phyloP scores from a whole-genome alignment of 2,797 vertebrate species.

The Distichodus sexfasciatus region DNA sequence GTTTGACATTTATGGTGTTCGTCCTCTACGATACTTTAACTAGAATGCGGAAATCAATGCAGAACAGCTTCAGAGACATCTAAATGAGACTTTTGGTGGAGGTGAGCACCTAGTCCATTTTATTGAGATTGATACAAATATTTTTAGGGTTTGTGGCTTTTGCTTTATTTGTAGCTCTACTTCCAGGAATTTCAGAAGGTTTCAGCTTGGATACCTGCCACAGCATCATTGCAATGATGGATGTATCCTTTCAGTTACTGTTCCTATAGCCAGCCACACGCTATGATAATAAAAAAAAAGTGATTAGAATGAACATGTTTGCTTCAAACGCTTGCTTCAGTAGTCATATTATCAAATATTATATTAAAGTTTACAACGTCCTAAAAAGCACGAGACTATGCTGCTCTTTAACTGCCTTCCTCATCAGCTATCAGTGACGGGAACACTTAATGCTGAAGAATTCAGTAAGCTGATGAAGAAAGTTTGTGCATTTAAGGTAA shows the following conservation, averaged over 20 bases:
- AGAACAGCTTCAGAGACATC: slow-evolving; percentile 36
- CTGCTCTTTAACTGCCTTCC: slow-evolving; percentile 24
- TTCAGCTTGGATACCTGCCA: slow-evolving; percentile 72
- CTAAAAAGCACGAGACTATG: not conserved
- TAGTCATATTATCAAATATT: not conserved
- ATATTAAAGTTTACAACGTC: not conserved
- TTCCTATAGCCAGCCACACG: not conserved
- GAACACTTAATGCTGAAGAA: slow-evolving; percentile 39
- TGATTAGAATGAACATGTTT: too few relatives aligned
- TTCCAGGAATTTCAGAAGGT: slow-evolving; percentile 14
- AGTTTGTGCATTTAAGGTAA: slow-evolving; percentile 37
- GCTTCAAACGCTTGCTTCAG: not conserved
- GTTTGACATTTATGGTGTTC: too few relatives aligned
- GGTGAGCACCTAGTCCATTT: slow-evolving; percentile 21
- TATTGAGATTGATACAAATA: not conserved
- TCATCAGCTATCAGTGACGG: slow-evolving; percentile 38
- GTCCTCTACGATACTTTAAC: not conserved
- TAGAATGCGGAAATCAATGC: slow-evolving; percentile 37
- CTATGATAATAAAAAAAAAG: too few relatives aligned
- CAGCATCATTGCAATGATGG: slow-evolving; percentile 77
- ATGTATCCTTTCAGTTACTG: slow-evolving; percentile 74
- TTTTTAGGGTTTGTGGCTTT: not conserved
- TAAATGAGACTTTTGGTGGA: slow-evolving; percentile 29
- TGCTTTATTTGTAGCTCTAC: not conserved
- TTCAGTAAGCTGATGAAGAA: slow-evolving; percentile 20